Conservation (phyloP, 2,113 vertebrate species). For the Melanocharis versteri region DNA sequence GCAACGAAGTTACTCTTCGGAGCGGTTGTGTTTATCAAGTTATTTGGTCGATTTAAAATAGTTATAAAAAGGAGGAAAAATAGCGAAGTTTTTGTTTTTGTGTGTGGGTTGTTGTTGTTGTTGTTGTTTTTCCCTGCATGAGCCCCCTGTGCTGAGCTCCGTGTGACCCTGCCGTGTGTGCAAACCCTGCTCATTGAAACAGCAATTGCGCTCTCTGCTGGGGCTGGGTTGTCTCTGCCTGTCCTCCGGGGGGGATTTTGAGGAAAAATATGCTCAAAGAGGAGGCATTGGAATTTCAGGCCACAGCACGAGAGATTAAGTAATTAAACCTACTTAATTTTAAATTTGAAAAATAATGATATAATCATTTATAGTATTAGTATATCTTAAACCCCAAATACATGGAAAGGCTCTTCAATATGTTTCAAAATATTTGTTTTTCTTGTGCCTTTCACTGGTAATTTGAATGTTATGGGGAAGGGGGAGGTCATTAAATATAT, state of each 20-base stretch:
- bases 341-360: background rate
- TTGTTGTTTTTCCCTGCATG: fast-evolving
- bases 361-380: fast-evolving
- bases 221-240: background rate
- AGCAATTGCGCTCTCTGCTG: constrained; percentile 71
- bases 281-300: background rate
- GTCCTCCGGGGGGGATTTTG: fast-evolving
- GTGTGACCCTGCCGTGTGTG: background rate
- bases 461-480: fast-evolving
- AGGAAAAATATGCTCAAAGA: fast-evolving
- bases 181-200: background rate
- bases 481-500: background rate
- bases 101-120: too few relatives aligned
- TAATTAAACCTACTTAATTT: background rate
- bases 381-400: background rate
- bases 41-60: background rate
- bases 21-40: background rate
- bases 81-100: fast-evolving
- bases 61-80: background rate
- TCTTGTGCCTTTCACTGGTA: background rate
- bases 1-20: background rate
- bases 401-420: fast-evolving
- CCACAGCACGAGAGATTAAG: background rate
- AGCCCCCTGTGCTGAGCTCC: fast-evolving
- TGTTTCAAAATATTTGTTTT: background rate